Conservation (phyloP, 2,888 invertebrate genomes). For the Orchesellides sinensis region DNA sequence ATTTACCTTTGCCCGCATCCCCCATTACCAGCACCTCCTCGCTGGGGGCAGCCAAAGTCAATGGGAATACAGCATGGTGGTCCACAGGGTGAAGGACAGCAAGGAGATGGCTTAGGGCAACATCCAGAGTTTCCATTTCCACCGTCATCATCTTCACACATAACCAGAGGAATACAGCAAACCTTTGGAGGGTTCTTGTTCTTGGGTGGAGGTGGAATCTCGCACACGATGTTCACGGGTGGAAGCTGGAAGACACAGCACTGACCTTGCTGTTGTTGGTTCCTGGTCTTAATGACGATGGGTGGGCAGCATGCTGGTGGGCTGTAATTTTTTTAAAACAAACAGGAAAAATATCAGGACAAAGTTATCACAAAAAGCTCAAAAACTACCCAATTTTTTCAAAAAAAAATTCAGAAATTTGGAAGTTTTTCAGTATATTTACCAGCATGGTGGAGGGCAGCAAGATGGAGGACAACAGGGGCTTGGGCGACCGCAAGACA, state of each 20-base stretch:
- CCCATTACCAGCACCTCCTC: conserved; percentile 26
- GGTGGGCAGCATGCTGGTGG: conserved; percentile 71
- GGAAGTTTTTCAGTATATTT: background rate
- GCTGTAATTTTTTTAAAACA: conserved; percentile 17
- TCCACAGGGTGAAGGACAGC: conserved; percentile 46
- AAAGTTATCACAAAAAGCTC: background rate
- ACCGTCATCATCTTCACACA: conserved; percentile 72
- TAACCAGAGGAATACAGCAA: conserved; percentile 74
- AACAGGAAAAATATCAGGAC: background rate
- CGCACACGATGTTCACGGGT: conserved; percentile 68
- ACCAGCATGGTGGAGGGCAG: conserved; percentile 54
- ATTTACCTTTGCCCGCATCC: conserved; percentile 27
- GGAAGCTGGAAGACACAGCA: conserved; percentile 75
- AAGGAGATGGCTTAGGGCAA: conserved; percentile 38
- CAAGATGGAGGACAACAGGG: conserved; percentile 50
- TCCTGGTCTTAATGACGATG: conserved; percentile 73
- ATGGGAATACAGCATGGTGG: conserved; percentile 55
- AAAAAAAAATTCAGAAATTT: background rate
- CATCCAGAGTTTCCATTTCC: conserved; percentile 42
- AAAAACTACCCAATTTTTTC: background rate
- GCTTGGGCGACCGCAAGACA: conserved; percentile 69
- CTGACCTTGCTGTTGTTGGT: conserved; percentile 72
- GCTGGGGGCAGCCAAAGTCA: conserved; percentile 48
- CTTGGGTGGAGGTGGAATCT: conserved; percentile 74
- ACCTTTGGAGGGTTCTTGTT: conserved; percentile 73